A percentile compares a stretch with the other conserved stretches of the same genome.
Evolutionary conservation across 2,888 invertebrate species (phyloP).

Genomic region (Galerucella nymphaeae): DNA sequence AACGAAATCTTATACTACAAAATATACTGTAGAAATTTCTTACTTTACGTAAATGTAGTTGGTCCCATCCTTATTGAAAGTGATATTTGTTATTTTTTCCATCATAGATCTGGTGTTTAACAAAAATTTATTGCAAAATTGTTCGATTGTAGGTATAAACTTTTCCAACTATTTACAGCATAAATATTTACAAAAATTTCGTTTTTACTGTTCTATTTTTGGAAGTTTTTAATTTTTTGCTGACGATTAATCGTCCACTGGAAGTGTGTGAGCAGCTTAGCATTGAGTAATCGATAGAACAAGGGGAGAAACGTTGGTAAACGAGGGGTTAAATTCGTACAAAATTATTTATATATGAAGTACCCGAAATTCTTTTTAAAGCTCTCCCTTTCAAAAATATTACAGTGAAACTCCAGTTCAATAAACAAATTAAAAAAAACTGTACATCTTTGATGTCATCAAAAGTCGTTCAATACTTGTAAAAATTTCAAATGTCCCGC

Average conservation of each 20-base stretch:
- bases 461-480: slow-evolving; percentile 27
- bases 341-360: background rate
- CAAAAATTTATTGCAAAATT: slow-evolving; percentile 45
- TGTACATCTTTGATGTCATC: background rate
- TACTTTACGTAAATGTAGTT: background rate
- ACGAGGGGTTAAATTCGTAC: background rate
- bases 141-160: slow-evolving; percentile 30
- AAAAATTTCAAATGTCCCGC: slow-evolving; percentile 29
- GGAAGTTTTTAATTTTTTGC: background rate
- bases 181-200: slow-evolving; percentile 39
- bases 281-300: background rate
- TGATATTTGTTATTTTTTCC: slow-evolving; percentile 11
- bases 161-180: slow-evolving; percentile 32
- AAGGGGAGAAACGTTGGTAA: background rate
- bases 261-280: background rate
- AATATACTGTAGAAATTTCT: no score
- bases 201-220: slow-evolving; percentile 1
- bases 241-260: background rate
- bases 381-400: slow-evolving; percentile 8
- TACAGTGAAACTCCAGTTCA: background rate
- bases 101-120: slow-evolving; percentile 16
- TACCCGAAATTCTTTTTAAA: no score
- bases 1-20: no score
- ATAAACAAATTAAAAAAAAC: background rate
- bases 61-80: background rate